phyloP scores from a whole-genome alignment of 2,888 invertebrate genomes.

The Philhelius pedissequus region DNA sequence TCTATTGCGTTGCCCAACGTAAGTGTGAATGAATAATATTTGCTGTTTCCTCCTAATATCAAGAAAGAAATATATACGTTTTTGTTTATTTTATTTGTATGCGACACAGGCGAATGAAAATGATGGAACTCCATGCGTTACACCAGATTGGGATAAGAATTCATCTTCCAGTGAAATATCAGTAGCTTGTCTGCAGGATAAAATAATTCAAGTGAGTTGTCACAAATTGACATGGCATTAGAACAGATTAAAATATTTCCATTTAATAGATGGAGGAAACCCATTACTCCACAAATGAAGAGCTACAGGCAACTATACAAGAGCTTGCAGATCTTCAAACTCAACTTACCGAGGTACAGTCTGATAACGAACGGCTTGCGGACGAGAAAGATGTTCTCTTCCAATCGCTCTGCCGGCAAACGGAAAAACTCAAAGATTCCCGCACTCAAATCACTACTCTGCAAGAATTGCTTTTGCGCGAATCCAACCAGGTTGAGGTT shows the following conservation, averaged over 20 bases:
- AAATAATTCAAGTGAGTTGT: slow-evolving; percentile 86
- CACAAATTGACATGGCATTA: background rate
- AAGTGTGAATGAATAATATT: slow-evolving; percentile 64
- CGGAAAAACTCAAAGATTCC: slow-evolving; percentile 93
- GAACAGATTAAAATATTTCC: no score
- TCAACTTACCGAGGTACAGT: slow-evolving; percentile 91
- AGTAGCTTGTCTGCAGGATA: slow-evolving; percentile 94
- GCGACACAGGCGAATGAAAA: slow-evolving; percentile 77
- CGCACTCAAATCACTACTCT: slow-evolving; percentile 90
- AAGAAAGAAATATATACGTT: background rate
- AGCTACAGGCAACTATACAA: slow-evolving; percentile 95
- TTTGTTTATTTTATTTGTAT: background rate
- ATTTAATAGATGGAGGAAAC: slow-evolving; percentile 78
- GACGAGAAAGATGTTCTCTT: slow-evolving; percentile 94
- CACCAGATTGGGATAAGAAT: slow-evolving; percentile 95
- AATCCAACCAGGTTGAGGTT: slow-evolving; percentile 85
- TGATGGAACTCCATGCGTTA: slow-evolving; percentile 85
- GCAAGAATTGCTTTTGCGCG: slow-evolving; percentile 87
- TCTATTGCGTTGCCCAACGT: slow-evolving; percentile 83
- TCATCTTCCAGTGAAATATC: slow-evolving; percentile 94
- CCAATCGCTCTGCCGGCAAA: slow-evolving; percentile 94
- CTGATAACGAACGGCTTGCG: slow-evolving; percentile 91
- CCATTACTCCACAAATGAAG: slow-evolving; percentile 90
- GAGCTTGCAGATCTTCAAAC: slow-evolving; percentile 94
- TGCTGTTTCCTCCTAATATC: background rate